Evolutionary conservation across 2,797 vertebrate species (phyloP), one percentile per base, ranked within the genome.

Genomic region (Chelidonichthys spinosus): DNA sequence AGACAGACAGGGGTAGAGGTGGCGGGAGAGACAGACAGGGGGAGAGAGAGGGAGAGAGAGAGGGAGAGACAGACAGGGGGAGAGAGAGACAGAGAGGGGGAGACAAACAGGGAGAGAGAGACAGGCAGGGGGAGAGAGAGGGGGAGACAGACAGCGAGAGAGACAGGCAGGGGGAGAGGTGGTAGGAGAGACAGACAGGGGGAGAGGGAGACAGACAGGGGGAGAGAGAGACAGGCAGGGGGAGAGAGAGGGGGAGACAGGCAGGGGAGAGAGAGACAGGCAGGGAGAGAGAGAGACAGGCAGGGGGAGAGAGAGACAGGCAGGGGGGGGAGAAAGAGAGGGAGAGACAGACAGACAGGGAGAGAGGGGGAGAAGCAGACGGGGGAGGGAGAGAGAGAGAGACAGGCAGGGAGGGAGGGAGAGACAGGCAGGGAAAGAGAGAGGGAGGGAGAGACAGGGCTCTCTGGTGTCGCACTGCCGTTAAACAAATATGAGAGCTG

Each of bases 401-500:
- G n/a, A 7, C 17, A 49, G 47, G 9, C 7, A 18, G 46, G 8
- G 43, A 47, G 46, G 7, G 2, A n/a, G 46, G n/a, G 46, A 25
- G 25, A 25, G 25, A 25, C 25, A 7, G 11, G 33, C 25, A 5
- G 43, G 6, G 43, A 14, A 4, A 17, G 25, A 33, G 13, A 36
- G 52, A 39, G 11, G 4, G 32, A 7, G 18, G 2, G 35, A n/a
- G 18, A 10, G 76, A 36, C 25, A 63, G 64, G 7, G 44, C 1
- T 60, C 14, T 59, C 53, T 60, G 62, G 43, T 39, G 73, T 61
- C 1, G 35, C 15, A 62, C 61, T 1, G 33, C 63, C 8, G 56
- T 74, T 80, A 72, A 81, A 84, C 85, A 85, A 83, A 79, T 75
- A 75, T 62, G 60, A 87, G 82, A 68, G 63, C 81, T 47, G 76